Evolutionary conservation across 53 echinoderm and acorn worm genomes (phyloP), one percentile per base, ranked within the genome.

Genomic region (Antedon mediterranea): DNA sequence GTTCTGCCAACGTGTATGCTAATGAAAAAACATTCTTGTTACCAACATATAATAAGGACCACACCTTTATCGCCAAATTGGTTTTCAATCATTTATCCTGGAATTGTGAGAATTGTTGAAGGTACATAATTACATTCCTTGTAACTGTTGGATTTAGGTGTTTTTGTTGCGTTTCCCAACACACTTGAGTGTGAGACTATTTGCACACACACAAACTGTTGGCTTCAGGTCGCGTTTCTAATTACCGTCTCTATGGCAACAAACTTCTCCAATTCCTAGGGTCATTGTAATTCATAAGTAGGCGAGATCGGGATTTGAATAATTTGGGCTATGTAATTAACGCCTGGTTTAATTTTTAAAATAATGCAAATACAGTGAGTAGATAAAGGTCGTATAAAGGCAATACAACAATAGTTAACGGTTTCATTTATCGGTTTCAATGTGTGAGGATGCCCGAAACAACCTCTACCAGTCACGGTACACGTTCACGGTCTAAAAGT

Each of bases 251-350:
- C 57, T 26, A 57, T 57, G 26, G 23, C 57, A 26, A 57, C 57
- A 18, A 57, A 57, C 57, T 57, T 57, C 57, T 57, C 57, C 57
- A 18, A 57, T 57, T 57, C 15, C 57, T 18, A 26, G 57, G 57
- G 57, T 57, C 57, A 57, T 57, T 57, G 57, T 57, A 57, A 57
- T 57, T 57, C 57, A 57, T 57, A 57, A 57, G 57, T 57, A 57
- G 57, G 57, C 2, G 57, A 13, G 57, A 11, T 15, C 57, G 57
- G 57, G 57, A 57, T 57, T 57, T 57, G 57, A 57, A 57, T 57
- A 57, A 57, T 57, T 57, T 57, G 57, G 57, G 57, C 57, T 57
- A 57, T 57, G 57, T 57, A 57, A 57, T 57, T 57, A 57, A 57
- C 57, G 57, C 57, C 57, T 57, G 57, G 57, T 57, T 57, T 57